A percentile compares a stretch with the other conserved stretches of the same genome.
Conservation (phyloP, 1,140 invertebrate species). For the Drosophila bipectinata region DNA sequence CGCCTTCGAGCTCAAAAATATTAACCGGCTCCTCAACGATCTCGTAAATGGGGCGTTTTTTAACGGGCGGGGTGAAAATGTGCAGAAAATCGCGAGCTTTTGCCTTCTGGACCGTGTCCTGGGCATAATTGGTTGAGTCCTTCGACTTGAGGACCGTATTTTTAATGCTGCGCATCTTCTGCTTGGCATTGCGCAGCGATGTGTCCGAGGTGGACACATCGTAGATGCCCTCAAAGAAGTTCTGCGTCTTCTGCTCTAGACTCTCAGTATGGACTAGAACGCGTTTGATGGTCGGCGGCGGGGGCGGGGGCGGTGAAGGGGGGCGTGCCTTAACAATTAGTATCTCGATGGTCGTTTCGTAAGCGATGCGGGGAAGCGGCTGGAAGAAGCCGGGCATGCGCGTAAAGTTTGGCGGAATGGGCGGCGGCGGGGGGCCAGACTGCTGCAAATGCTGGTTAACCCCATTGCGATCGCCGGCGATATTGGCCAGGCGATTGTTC, state of each 20-base stretch:
- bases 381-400: slow-evolving; percentile 83
- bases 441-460: slow-evolving; percentile 37
- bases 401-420: slow-evolving; percentile 69
- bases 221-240: slow-evolving; percentile 82
- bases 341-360: slow-evolving; percentile 83
- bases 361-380: slow-evolving; percentile 81
- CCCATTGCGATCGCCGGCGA: slow-evolving; percentile 46
- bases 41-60: slow-evolving; percentile 78
- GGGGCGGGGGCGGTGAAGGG: slow-evolving; percentile 76
- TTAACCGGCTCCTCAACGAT: slow-evolving; percentile 78
- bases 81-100: slow-evolving; percentile 81
- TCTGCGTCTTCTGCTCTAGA: slow-evolving; percentile 78
- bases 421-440: slow-evolving; percentile 68
- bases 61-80: slow-evolving; percentile 79
- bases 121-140: slow-evolving; percentile 81
- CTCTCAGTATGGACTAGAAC: slow-evolving; percentile 79
- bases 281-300: slow-evolving; percentile 73
- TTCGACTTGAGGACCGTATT: slow-evolving; percentile 77
- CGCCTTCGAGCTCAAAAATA: slow-evolving; percentile 66
- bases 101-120: slow-evolving; percentile 83
- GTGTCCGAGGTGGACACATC: slow-evolving; percentile 69
- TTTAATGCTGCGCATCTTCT: slow-evolving; percentile 82
- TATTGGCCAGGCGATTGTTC: slow-evolving; percentile 73
- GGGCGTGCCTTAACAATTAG: slow-evolving; percentile 74
- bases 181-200: slow-evolving; percentile 78